phyloP scores from a whole-genome alignment of 2,113 vertebrate species.

The Pachycephala philippinensis region DNA sequence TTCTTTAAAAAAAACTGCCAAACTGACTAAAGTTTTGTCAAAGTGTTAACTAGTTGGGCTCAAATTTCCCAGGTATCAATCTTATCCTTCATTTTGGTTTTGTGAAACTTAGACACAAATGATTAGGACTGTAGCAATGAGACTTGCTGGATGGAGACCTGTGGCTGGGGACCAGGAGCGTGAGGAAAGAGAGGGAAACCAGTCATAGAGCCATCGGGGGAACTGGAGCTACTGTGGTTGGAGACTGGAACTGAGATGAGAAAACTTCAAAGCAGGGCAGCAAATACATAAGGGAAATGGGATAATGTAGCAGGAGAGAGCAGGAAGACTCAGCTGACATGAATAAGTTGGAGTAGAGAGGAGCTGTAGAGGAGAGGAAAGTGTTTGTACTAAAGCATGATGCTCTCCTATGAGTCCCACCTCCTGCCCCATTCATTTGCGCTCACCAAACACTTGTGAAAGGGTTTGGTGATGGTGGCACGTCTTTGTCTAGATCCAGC shows the following conservation, averaged over 20 bases:
- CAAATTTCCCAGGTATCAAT: neutral
- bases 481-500: neutral
- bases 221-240: neutral
- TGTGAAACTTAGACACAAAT: neutral
- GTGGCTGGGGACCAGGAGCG: neutral
- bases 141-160: neutral
- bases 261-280: neutral
- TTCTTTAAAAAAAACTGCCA: neutral
- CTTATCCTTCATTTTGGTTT: neutral
- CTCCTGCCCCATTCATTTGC: neutral
- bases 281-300: neutral
- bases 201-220: accelerated
- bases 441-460: neutral
- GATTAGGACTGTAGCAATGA: neutral
- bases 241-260: neutral
- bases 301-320: neutral
- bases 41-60: neutral
- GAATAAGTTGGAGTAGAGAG: neutral
- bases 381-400: neutral
- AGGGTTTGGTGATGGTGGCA: neutral
- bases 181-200: neutral
- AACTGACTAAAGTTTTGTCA: neutral
- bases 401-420: neutral
- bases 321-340: neutral
- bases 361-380: neutral